Evolutionary conservation across 2,113 vertebrate species (phyloP), one percentile per base, ranked within the genome.

Genomic region (Pterophyllum scalare): DNA sequence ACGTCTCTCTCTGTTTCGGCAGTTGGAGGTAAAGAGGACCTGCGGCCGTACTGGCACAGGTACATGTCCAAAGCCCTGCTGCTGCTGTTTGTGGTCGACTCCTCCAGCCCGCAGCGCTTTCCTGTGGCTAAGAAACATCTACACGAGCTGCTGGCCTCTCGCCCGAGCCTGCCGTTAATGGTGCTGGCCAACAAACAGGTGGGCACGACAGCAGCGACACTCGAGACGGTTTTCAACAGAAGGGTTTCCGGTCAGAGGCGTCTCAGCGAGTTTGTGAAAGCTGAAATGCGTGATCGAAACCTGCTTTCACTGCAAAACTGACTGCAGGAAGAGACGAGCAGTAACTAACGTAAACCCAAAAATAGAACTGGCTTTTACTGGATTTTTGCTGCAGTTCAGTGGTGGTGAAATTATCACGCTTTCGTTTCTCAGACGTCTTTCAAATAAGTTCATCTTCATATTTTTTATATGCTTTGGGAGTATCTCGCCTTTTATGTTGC

Each of bases 101-200:
- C 97, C 0, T 95, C 97, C 1, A 93, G 97, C 88, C 88, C 95
- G 0, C 81, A 88, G 65, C 96, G 95, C 61, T 96, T 99, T 85
- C 94, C 98, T 9, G 80, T 97, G 77, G 98, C 97, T 0, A 98
- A 96, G 93, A 94, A 89, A 82, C 95, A 95, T 67, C 94, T 99
- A 77, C 97, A 98, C 57, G 95, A 96, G 12, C 87, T 99, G 87
- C 93, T 98, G 61, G 88, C 90, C 46, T 84, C 78, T 19, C 89
- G 96, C 82, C 95, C 97, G 31, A 56, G 52, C 46, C 95, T 99
- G 84, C 97, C 98, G 1, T 83, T 99, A 40, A 96, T 99, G 87
- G 93, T 99, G 24, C 96, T 99, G 84, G 98, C 97, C 94, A 97
- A 99, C 95, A 99, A 99, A 88, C 98, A 99, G 98, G 98, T 99